Base-by-base conservation (phyloP, 2,797 vertebrate genomes). In the Sebastes matsubarae region DNA sequence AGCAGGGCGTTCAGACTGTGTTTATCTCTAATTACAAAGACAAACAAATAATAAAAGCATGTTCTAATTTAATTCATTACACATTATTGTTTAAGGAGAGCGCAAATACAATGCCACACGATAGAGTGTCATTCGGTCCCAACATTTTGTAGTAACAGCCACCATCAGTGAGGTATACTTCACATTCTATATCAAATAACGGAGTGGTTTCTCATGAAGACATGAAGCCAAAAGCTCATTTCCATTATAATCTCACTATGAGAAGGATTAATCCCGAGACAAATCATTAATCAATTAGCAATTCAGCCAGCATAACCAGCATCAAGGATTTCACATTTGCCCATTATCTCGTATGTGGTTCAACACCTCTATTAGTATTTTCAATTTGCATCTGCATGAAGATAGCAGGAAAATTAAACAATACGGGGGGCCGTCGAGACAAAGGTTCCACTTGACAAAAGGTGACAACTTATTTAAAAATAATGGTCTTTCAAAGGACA, bases 391-490 rank as follows among this genome's bases (percentile, higher is more conserved):
- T 85, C 65, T 50, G 76, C 54, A 59, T 68, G 63, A 79, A 55
- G 68, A 90, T 24, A 34, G 54, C 24, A 54, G 68, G 58, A 24
- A 72, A 77, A 88, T 86, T 59, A 85, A 81, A 81, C 68, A 38
- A 72, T 75, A 71, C 12, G 3, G 60, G 54, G 65, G 59, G 64
- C 27, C 4, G 14, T 52, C 9, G 57, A 52, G 68, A 75, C 32
- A 58, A 59, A 68, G 60, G 63, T 38, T 36, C 64, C 68, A 87
- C 86, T 86, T 87, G 65, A 91, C 75, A 77, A 72, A 84, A 83
- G 70, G 72, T 89, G 74, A 82, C 65, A 87, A 68, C 52, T 87
- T 77, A 64, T 89, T 83, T 76, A 63, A 88, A 85, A 81, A 79
- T 36, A 72, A 81, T 60, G n/a, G 69, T 72, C 59, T 81, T 82